phyloP scores from a whole-genome alignment of 2,888 invertebrate species.

The Rotaria magnacalcarata region DNA sequence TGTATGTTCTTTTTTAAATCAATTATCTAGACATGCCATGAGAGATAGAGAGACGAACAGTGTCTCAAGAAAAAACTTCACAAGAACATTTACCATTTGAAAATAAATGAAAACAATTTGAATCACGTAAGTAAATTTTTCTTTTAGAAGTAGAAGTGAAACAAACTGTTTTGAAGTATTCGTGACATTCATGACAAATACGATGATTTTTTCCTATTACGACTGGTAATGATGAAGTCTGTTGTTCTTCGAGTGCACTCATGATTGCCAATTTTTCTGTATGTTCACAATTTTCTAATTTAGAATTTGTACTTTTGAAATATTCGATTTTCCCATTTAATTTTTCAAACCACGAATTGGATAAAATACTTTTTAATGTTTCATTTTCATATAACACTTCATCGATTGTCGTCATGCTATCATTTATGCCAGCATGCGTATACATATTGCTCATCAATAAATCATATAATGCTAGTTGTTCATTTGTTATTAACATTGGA shows the following conservation, averaged over 20 bases:
- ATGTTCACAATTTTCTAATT: conserved; percentile 3
- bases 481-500: neutral
- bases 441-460: neutral
- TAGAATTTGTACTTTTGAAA: neutral
- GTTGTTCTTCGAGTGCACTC: neutral
- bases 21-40: no score
- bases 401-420: neutral
- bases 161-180: neutral
- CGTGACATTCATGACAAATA: neutral
- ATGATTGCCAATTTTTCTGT: neutral
- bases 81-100: neutral
- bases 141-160: neutral
- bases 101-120: neutral
- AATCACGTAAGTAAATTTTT: neutral
- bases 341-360: neutral
- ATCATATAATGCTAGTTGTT: conserved; percentile 19
- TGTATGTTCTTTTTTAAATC: no score
- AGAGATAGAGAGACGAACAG: no score
- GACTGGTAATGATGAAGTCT: neutral
- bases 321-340: neutral
- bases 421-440: neutral
- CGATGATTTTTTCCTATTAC: neutral
- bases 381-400: neutral
- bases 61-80: neutral
- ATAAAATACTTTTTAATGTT: neutral